These are phyloP conservation scores for Cydia splendana DNA, from an alignment of 1,140 invertebrate genomes.

Conservation along the genomic window DNA sequence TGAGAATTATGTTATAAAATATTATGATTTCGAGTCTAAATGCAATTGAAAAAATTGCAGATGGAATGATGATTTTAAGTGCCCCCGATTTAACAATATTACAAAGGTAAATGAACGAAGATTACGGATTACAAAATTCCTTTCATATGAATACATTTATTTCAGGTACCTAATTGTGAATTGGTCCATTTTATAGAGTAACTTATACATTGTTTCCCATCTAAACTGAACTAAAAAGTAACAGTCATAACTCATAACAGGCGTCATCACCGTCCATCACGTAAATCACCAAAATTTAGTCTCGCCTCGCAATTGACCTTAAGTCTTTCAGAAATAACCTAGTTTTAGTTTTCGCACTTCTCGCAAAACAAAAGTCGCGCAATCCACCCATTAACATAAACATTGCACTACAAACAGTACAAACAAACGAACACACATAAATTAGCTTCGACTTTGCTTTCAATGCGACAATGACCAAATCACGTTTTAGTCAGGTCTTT, in stretches of 20 bases:
- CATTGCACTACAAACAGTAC: conserved; percentile 7
- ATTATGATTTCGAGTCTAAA: too few species aligned
- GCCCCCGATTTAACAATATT: too few species aligned
- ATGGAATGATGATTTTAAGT: too few species aligned
- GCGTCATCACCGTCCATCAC: conserved; percentile 5
- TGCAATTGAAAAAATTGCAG: too few species aligned
- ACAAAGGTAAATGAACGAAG: too few species aligned
- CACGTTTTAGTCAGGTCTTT: conserved; percentile 18
- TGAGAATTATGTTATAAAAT: too few species aligned
- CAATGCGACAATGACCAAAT: conserved; percentile 19
- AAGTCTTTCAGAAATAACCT: neutral
- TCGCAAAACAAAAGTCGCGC: conserved; percentile 23
- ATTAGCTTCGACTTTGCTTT: conserved; percentile 16
- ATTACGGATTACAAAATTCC: too few species aligned
- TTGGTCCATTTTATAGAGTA: neutral
- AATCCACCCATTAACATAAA: conserved; percentile 21
- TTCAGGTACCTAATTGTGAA: neutral
- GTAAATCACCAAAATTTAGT: conserved; percentile 13
- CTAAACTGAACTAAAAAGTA: neutral
- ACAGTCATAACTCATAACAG: neutral
- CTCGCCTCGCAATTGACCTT: neutral
- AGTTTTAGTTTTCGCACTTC: neutral
- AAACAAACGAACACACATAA: conserved; percentile 12
- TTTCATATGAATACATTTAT: neutral
- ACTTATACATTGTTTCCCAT: neutral